A percentile compares a stretch with the other conserved stretches of the same genome.
phyloP scores from a whole-genome alignment of 2,113 vertebrate species.

The Rhinopithecus roxellana region DNA sequence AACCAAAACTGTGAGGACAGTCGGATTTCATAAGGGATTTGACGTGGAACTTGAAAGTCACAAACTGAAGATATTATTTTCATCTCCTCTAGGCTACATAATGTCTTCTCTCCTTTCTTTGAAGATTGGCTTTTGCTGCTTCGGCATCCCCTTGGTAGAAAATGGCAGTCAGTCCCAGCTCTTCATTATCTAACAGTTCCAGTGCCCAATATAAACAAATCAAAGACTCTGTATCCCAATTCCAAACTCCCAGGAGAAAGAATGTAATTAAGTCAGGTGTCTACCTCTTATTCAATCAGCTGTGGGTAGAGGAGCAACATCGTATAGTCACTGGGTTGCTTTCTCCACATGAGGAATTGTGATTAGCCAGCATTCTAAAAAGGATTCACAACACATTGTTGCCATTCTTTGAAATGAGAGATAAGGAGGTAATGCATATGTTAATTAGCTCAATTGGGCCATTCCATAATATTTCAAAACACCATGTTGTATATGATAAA shows the following conservation, averaged over 20 bases:
- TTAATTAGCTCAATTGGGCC: background rate
- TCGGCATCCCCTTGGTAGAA: constrained; percentile 3
- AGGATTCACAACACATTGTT: background rate
- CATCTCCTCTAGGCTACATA: background rate
- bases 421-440: background rate
- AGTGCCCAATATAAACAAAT: background rate
- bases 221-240: background rate
- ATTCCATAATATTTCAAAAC: background rate
- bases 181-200: background rate
- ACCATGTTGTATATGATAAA: background rate
- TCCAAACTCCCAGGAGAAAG: constrained; percentile 3
- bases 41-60: background rate
- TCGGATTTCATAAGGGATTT: background rate
- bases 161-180: background rate
- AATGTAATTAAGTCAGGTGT: background rate
- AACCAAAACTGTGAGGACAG: background rate
- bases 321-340: background rate
- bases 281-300: background rate
- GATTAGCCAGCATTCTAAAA: background rate
- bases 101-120: background rate
- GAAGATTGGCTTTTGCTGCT: background rate
- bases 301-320: background rate
- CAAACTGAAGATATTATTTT: constrained; percentile 13
- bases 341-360: background rate
- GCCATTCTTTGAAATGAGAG: constrained; percentile 4